phyloP scores from a whole-genome alignment of 2,797 vertebrate genomes.

The Anolis apletophallus region DNA sequence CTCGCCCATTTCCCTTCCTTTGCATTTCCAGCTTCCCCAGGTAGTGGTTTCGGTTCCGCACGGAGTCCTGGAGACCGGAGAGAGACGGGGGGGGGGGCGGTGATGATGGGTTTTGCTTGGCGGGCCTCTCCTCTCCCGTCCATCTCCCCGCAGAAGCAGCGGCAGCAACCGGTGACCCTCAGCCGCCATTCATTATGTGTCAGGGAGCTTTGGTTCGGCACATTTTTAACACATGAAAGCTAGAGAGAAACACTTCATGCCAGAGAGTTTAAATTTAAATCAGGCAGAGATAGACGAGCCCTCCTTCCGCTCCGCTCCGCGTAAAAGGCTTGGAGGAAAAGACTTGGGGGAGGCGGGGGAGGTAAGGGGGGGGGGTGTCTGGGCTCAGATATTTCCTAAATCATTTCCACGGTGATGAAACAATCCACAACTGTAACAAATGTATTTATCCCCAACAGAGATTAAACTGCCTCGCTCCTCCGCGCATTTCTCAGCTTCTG shows the following conservation, averaged over 20 bases:
- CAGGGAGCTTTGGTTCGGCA: not conserved
- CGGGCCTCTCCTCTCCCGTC: not conserved
- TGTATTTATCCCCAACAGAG: slow-evolving; percentile 22
- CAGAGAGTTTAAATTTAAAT: slow-evolving; percentile 35
- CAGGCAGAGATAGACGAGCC: slow-evolving; percentile 26
- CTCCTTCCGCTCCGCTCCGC: not conserved
- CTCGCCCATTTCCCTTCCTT: not conserved
- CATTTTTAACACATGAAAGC: slow-evolving; percentile 25
- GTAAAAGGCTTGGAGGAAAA: slow-evolving; percentile 21
- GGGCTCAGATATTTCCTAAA: slow-evolving; percentile 25
- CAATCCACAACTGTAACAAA: slow-evolving; percentile 26
- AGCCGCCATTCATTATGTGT: slow-evolving; percentile 13
- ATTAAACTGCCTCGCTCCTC: slow-evolving; percentile 1
- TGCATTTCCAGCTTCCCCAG: too few relatives aligned
- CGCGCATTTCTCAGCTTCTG: not conserved
- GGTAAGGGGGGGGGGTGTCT: too few relatives aligned
- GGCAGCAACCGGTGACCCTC: not conserved
- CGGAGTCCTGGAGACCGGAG: not conserved
- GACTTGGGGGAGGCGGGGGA: slow-evolving; percentile 7
- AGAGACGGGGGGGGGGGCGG: not conserved
- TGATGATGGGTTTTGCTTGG: slow-evolving; percentile 6
- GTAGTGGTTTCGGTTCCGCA: not conserved
- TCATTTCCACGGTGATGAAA: slow-evolving; percentile 37
- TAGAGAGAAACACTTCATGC: slow-evolving; percentile 4
- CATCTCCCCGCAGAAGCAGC: not conserved